Conservation (phyloP, 2,888 invertebrate genomes). For the Microctonus brassicae region DNA sequence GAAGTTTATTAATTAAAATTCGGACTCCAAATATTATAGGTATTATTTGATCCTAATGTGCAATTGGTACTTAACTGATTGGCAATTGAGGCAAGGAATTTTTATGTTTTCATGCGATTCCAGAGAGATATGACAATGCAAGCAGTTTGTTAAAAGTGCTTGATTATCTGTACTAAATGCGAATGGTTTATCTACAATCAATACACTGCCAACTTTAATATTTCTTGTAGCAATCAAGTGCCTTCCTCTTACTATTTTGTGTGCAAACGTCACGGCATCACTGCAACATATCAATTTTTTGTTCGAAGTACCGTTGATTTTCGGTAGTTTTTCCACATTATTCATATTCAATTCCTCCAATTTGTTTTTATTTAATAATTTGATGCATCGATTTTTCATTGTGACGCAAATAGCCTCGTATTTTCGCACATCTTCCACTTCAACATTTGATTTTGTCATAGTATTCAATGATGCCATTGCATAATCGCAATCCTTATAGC, state of each 20-base stretch:
- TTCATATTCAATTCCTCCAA: constrained; percentile 15
- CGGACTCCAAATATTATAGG: neutral
- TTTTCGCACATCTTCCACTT: constrained; percentile 32
- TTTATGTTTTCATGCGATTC: constrained; percentile 46
- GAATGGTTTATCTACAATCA: constrained; percentile 63
- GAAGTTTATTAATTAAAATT: constrained; percentile 22
- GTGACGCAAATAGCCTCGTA: constrained; percentile 51
- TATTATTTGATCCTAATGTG: constrained; percentile 8
- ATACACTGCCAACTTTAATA: constrained; percentile 65
- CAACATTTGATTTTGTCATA: neutral
- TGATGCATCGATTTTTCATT: constrained; percentile 52
- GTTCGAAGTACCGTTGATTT: constrained; percentile 54
- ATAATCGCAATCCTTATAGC: constrained; percentile 56
- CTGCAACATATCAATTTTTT: constrained; percentile 54
- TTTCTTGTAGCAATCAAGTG: constrained; percentile 67
- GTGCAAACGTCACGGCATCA: constrained; percentile 54
- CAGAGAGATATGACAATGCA: constrained; percentile 60
- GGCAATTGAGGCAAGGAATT: constrained; percentile 62
- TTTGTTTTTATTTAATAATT: constrained; percentile 40
- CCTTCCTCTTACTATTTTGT: constrained; percentile 62
- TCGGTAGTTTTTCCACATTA: constrained; percentile 30
- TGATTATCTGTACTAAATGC: constrained; percentile 59
- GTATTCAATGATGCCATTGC: constrained; percentile 46
- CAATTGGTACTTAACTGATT: too few relatives aligned
- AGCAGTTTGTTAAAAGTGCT: constrained; percentile 59